These are phyloP conservation scores for Hirudo medicinalis DNA, from an alignment of 1,140 invertebrate genomes.

Conservation along the genomic window DNA sequence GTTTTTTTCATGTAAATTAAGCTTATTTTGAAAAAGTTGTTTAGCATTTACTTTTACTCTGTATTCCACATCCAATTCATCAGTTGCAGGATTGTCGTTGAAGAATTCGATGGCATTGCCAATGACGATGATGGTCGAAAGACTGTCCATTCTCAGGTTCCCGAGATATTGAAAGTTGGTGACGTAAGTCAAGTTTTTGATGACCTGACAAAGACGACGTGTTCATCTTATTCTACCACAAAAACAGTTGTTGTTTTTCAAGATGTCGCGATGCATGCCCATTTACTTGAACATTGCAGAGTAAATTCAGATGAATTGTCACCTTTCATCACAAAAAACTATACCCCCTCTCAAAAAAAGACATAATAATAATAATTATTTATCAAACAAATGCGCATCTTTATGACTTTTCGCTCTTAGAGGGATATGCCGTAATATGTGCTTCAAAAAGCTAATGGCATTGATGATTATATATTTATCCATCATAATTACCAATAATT, in stretches of 20 bases:
- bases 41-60: not conserved
- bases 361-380: too few relatives aligned
- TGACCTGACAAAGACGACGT: not conserved
- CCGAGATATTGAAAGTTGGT: not conserved
- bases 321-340: too few relatives aligned
- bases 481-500: too few relatives aligned
- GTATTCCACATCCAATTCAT: not conserved
- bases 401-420: too few relatives aligned
- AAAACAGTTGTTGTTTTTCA: not conserved
- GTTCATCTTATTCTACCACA: too few relatives aligned
- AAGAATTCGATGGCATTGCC: constrained; percentile 8
- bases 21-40: not conserved
- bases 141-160: not conserved
- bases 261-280: not conserved
- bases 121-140: not conserved
- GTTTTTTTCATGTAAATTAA: too few relatives aligned
- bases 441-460: too few relatives aligned
- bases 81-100: not conserved
- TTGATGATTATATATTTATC: too few relatives aligned
- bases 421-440: too few relatives aligned
- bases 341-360: too few relatives aligned
- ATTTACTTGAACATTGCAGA: not conserved
- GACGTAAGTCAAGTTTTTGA: not conserved
- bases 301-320: not conserved
- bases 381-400: too few relatives aligned